Evolutionary conservation across 2,113 vertebrate species (phyloP).

Genomic region (Telmatochromis sp.): DNA sequence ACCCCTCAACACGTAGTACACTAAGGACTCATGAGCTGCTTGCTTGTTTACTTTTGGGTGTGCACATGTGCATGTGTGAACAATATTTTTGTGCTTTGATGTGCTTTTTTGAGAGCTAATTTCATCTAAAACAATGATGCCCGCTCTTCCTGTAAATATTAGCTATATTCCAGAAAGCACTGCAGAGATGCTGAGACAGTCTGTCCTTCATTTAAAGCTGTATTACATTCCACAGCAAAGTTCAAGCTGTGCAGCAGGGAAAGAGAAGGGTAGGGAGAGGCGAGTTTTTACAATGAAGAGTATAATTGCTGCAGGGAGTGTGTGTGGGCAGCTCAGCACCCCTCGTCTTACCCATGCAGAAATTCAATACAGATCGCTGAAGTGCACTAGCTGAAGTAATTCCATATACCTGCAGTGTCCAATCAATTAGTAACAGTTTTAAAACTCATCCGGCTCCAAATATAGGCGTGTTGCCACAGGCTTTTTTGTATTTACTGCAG

Average conservation of each 20-base stretch:
- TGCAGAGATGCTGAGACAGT: background rate
- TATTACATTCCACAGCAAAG: background rate
- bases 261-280: background rate
- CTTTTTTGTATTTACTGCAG: background rate
- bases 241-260: background rate
- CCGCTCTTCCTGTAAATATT: background rate
- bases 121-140: background rate
- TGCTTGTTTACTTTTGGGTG: background rate
- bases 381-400: slow-evolving; percentile 4
- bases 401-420: slow-evolving; percentile 22
- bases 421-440: slow-evolving; percentile 29
- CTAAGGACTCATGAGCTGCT: background rate
- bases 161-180: background rate
- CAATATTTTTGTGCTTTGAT: background rate
- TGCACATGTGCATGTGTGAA: background rate
- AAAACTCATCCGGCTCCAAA: slow-evolving; percentile 1
- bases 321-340: slow-evolving; percentile 1
- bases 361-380: background rate
- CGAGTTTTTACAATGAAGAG: background rate
- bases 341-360: background rate
- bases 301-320: background rate
- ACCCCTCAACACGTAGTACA: background rate
- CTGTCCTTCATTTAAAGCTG: background rate
- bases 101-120: background rate
- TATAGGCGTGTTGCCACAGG: background rate